Evolutionary conservation across 1,140 invertebrate genomes (phyloP), one percentile per base, ranked within the genome.

Genomic region (Triops longicaudatus): DNA sequence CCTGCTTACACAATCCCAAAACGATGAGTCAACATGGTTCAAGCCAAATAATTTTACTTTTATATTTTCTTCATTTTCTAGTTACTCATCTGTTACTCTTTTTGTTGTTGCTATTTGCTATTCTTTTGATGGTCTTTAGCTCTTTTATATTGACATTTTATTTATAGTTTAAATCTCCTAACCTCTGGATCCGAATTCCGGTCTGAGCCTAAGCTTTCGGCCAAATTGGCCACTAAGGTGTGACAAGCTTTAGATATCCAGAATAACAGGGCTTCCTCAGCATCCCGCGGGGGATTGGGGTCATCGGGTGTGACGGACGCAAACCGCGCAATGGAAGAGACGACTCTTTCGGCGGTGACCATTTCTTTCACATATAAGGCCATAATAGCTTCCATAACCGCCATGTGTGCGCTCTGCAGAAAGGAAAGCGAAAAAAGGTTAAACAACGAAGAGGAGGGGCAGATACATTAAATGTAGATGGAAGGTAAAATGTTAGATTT

Each of bases 331-430:
- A 97, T 91, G 74, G 96, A 94, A 77, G 94, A 90, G 28, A 92
- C 87, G 37, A 98, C 91, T 75, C 93, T 88, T 80, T 98, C 96
- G 44, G 92, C 88, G 26, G 93, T 95, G 78, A 97, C 91, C 78
- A 97, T 92, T 86, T 98, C 95, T 82, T 93, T 92, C 79, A 95
- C 91, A 86, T 98, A 98, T 79, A 98, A 88, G 81, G 90, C 88
- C 96, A 99, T 98, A 83, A 99, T 88, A 80, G 94, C 93, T 87
- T 99, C 96, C 86, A 98, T 97, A 85, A 99, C 92, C 84, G 93
- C 90, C 90, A 98, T 91, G 86, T 99, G 97, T 80, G 95, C 94
- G 84, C 89, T 92, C 97, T 98, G 84, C 50, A 87, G 85, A 82
- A 77, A 78, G 77, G 71, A 77, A 73, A 44, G 72, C 75, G 44